A percentile compares a stretch with the other conserved stretches of the same genome.
These are phyloP conservation scores for Brachionus sp. DNA, from an alignment of 1,140 invertebrate species.

Conservation along the genomic window DNA sequence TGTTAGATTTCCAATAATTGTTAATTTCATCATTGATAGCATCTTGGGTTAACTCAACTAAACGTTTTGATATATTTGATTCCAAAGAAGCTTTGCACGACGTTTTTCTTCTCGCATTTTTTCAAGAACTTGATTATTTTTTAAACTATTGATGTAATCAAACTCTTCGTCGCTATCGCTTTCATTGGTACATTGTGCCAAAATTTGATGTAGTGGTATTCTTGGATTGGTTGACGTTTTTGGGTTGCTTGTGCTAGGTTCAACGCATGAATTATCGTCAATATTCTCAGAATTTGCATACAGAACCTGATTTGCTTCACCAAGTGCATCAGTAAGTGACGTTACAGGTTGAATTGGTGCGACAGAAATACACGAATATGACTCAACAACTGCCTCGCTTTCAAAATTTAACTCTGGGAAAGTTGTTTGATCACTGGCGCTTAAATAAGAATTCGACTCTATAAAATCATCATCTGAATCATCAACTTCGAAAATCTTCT, in stretches of 20 bases:
- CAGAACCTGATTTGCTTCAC: not conserved
- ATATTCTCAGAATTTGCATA: not conserved
- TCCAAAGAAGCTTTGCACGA: not conserved
- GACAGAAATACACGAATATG: not conserved
- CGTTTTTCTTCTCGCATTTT: not conserved
- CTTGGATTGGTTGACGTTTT: not conserved
- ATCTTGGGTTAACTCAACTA: not conserved
- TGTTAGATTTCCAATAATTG: not conserved
- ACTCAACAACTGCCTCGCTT: not conserved
- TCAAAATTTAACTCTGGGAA: not conserved
- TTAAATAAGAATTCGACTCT: not conserved
- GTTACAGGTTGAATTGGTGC: not conserved
- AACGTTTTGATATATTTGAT: not conserved
- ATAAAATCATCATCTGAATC: constrained; percentile 6
- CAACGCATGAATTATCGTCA: not conserved
- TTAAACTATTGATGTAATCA: not conserved
- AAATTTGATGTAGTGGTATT: not conserved
- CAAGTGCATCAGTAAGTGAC: not conserved
- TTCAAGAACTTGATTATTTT: constrained; percentile 1
- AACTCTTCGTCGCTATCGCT: constrained; percentile 21
- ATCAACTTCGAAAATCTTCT: not conserved
- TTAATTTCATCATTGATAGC: not conserved
- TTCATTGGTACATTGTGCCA: not conserved
- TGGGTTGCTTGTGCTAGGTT: not conserved
- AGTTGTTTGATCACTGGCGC: not conserved